phyloP scores from a whole-genome alignment of 1,140 invertebrate genomes.

The Camponotus pennsylvanicus region DNA sequence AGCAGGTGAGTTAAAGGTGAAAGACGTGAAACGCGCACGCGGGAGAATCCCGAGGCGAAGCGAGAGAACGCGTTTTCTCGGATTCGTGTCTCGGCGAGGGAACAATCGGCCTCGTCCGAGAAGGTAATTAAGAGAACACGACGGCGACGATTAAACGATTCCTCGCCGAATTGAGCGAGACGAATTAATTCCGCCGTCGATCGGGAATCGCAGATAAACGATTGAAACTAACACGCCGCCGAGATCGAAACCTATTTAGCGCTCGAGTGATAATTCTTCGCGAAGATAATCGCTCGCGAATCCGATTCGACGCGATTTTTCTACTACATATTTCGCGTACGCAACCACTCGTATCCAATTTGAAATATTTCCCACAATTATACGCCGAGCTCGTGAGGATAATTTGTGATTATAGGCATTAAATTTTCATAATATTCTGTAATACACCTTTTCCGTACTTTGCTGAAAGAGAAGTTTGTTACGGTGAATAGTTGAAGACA shows the following conservation, averaged over 20 bases:
- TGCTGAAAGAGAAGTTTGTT: slow-evolving; percentile 1
- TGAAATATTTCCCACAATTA: slow-evolving; percentile 44
- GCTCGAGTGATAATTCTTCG: slow-evolving; percentile 53
- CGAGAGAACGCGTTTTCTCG: slow-evolving; percentile 44
- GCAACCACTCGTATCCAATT: background rate
- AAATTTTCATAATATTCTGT: background rate
- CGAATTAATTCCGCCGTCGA: slow-evolving; percentile 72
- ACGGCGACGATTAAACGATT: slow-evolving; percentile 73
- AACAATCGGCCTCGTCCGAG: slow-evolving; percentile 72
- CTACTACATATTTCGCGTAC: background rate
- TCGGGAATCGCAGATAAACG: slow-evolving; percentile 73
- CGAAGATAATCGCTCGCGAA: slow-evolving; percentile 4
- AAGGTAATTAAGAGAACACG: slow-evolving; percentile 73
- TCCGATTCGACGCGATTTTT: slow-evolving; percentile 17
- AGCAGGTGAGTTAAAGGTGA: slow-evolving; percentile 68
- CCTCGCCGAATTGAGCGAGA: slow-evolving; percentile 64
- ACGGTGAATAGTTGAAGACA: background rate
- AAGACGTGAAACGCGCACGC: slow-evolving; percentile 63
- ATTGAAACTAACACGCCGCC: slow-evolving; percentile 34
- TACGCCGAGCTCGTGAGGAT: background rate
- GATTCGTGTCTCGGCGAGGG: slow-evolving; percentile 57
- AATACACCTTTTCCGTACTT: slow-evolving; percentile 16
- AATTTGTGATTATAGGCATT: slow-evolving; percentile 34
- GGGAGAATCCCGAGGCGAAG: slow-evolving; percentile 40
- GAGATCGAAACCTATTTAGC: slow-evolving; percentile 50